Base-by-base conservation (phyloP, 92 coral and sea anemone genomes). In the Phenganax subtilis region DNA sequence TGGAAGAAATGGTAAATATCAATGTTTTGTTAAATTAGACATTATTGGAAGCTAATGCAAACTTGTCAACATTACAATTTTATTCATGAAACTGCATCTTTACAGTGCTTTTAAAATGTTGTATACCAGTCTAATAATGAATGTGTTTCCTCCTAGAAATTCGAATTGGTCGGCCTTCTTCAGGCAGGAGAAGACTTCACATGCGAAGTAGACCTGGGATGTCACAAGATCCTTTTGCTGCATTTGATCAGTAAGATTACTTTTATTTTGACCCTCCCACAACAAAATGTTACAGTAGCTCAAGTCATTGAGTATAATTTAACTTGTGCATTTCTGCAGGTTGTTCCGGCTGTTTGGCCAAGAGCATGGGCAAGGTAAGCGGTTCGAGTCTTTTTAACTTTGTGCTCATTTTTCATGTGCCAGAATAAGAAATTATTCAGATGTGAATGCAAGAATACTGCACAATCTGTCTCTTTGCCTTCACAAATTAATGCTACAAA, bases 181-280 rank as follows among this genome's bases (percentile, higher is more conserved):
- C 73, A 67, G 55, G 64, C 25, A 14, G 61, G 20, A 76, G 81
- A 60, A 55, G 54, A 30, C 14, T 29, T 58, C 62, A 62, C 60
- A 64, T 61, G 54, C 72, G 72, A 15, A 51, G 58, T 9, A 57
- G 68, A 76, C 67, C 68, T 76, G 68, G 81, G 7, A 9, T 30
- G 15, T 55, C 63, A 25, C 81, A 76, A 31, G 81, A 57, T 14
- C 72, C 51, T 37, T 37, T 78, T 78, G 73, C 71, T 6, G 82
- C 82, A 9, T 51, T 78, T 31, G 82, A 78, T n/a, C 82, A 78
- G 82, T 78, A 78, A 62, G 82, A 63, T 54, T 10, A 51, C 65
- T 14, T 14, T 59, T 59, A 6, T 59, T 25, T 59, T 14, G 65
- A 14, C 65, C 16, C 16, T 14, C 2, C 65, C 7, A 3, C n/a